Evolutionary conservation across 2,888 invertebrate species (phyloP).

Genomic region (Bruchidius siliquastri): DNA sequence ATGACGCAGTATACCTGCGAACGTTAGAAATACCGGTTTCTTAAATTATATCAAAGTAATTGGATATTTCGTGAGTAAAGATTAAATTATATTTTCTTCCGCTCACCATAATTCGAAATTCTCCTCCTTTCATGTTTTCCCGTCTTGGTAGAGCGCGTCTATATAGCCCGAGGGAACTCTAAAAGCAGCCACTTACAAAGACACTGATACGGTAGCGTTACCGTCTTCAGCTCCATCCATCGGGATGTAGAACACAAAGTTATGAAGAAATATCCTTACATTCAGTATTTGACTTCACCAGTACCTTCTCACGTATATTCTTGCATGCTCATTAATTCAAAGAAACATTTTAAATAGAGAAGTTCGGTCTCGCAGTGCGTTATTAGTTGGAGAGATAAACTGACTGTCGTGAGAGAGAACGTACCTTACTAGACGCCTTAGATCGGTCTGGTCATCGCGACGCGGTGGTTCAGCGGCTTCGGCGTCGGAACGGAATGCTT

Average conservation of each 20-base stretch:
- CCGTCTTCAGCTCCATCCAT: neutral
- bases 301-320: too few species aligned
- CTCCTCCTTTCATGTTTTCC: neutral
- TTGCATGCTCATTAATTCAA: too few species aligned
- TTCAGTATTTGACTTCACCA: neutral
- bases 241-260: neutral
- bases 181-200: constrained; percentile 13
- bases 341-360: too few species aligned
- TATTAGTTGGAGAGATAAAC: too few species aligned
- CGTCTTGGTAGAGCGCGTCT: neutral
- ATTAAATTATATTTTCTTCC: neutral
- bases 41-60: neutral
- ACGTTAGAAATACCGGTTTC: neutral
- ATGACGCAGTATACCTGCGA: too few species aligned
- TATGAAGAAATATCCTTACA: neutral
- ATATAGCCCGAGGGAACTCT: constrained; percentile 9
- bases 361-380: too few species aligned
- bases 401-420: too few species aligned
- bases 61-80: neutral
- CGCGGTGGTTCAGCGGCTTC: too few species aligned
- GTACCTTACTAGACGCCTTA: too few species aligned
- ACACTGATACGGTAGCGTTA: constrained; percentile 5
- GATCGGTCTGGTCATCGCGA: too few species aligned
- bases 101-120: neutral
- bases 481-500: too few species aligned